phyloP scores from a whole-genome alignment of 2,797 vertebrate species.

The Scleropages formosus region DNA sequence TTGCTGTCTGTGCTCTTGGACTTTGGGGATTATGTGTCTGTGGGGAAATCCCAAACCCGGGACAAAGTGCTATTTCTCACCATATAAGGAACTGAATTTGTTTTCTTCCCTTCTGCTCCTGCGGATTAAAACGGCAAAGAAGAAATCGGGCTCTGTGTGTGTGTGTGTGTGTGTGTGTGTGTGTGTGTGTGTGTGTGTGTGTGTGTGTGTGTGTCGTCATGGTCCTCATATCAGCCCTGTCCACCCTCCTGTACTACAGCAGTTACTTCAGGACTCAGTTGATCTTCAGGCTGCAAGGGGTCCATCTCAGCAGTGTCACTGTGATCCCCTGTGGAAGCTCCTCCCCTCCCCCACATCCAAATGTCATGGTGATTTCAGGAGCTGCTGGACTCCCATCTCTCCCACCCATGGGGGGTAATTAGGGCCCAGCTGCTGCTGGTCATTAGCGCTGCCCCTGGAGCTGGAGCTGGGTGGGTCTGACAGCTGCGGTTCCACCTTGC shows the following conservation, averaged over 20 bases:
- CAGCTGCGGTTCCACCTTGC: slow-evolving; percentile 20
- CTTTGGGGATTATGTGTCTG: background rate
- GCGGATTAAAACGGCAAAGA: background rate
- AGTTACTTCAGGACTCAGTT: background rate
- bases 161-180: background rate
- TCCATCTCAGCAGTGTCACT: background rate
- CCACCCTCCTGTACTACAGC: no score
- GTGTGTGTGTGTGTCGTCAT: no score
- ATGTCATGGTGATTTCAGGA: slow-evolving; percentile 12
- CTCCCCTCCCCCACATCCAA: background rate
- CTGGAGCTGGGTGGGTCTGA: background rate
- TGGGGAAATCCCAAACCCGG: background rate
- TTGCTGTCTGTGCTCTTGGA: background rate
- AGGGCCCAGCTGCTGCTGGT: slow-evolving; percentile 51
- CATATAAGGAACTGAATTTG: slow-evolving; percentile 3
- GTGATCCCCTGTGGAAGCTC: background rate
- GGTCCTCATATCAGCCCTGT: no score
- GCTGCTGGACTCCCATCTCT: background rate
- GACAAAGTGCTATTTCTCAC: background rate
- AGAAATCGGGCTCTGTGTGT: background rate
- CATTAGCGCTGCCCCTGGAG: slow-evolving; percentile 41
- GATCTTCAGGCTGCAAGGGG: background rate
- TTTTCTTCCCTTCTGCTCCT: background rate
- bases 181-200: background rate
- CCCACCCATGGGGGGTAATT: slow-evolving; percentile 14